Conservation (phyloP, 2,113 vertebrate genomes). For the Hyaena hyaena region DNA sequence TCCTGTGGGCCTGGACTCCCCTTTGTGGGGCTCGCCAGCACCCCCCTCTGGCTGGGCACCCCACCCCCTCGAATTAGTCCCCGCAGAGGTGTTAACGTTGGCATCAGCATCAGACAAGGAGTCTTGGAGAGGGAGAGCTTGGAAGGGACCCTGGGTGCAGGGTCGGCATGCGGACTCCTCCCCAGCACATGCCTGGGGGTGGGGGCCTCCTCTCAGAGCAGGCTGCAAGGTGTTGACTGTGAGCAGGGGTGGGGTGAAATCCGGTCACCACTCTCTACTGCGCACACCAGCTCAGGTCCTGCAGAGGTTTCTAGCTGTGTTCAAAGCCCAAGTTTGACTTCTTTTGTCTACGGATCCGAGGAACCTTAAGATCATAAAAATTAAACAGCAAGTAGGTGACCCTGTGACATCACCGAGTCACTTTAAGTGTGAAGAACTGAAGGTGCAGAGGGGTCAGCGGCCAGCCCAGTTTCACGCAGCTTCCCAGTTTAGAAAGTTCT, state of each 20-base stretch:
- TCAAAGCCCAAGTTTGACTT: not conserved
- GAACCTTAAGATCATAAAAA: not conserved
- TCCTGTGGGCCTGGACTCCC: not conserved
- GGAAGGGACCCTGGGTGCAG: not conserved
- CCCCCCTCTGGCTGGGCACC: not conserved
- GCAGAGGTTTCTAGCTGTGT: not conserved
- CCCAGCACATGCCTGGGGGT: fast-evolving
- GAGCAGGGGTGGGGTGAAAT: not conserved
- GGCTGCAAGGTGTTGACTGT: not conserved
- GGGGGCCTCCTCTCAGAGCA: not conserved
- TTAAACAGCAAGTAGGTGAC: not conserved
- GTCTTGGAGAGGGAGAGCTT: not conserved
- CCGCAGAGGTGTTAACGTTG: fast-evolving
- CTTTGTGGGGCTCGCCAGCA: not conserved
- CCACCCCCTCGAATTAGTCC: too few species aligned
- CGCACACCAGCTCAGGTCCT: too few species aligned
- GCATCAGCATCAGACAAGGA: not conserved
- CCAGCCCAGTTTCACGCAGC: not conserved
- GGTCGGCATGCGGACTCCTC: fast-evolving
- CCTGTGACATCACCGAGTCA: not conserved
- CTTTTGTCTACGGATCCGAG: not conserved
- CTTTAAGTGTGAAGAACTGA: not conserved
- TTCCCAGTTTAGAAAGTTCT: not conserved
- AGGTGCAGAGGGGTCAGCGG: not conserved
- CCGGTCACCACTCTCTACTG: not conserved